Conservation (phyloP, 2,888 invertebrate species). For the Yponomeuta plumbellus region DNA sequence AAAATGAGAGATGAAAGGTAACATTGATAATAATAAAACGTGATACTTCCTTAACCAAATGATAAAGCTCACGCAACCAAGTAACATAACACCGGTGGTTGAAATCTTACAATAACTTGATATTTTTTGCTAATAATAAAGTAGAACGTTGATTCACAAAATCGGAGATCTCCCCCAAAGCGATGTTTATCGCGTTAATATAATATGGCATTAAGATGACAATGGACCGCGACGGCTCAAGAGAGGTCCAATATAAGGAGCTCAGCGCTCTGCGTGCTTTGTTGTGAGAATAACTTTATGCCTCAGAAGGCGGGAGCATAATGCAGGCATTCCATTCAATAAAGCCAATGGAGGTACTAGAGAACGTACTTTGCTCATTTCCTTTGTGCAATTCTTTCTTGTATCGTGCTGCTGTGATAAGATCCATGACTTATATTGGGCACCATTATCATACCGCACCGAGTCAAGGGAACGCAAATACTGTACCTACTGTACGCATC, state of each 20-base stretch:
- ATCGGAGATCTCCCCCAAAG: slow-evolving; percentile 52
- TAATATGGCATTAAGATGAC: slow-evolving; percentile 74
- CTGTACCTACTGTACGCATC: slow-evolving; percentile 21
- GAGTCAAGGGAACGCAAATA: slow-evolving; percentile 1
- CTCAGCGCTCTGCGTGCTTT: slow-evolving; percentile 65
- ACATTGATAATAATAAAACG: slow-evolving; percentile 30
- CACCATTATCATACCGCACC: slow-evolving; percentile 4
- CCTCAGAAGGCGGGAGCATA: slow-evolving; percentile 60
- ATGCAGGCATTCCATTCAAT: slow-evolving; percentile 63
- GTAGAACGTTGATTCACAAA: slow-evolving; percentile 43
- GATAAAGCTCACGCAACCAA: slow-evolving; percentile 58
- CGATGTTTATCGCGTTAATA: slow-evolving; percentile 77
- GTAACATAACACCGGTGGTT: slow-evolving; percentile 47
- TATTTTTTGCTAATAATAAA: slow-evolving; percentile 56
- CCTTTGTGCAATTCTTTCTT: slow-evolving; percentile 52
- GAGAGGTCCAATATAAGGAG: slow-evolving; percentile 73
- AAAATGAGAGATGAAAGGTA: background rate
- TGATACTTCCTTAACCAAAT: slow-evolving; percentile 49
- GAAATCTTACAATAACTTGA: slow-evolving; percentile 19
- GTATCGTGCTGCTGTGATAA: background rate
- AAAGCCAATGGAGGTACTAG: slow-evolving; percentile 62
- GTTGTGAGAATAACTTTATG: slow-evolving; percentile 75
- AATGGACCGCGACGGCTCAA: slow-evolving; percentile 62
- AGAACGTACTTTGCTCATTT: slow-evolving; percentile 54
- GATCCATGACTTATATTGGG: background rate